These are phyloP conservation scores for Nettapus auritus DNA, from an alignment of 2,113 vertebrate species.

Conservation along the genomic window DNA sequence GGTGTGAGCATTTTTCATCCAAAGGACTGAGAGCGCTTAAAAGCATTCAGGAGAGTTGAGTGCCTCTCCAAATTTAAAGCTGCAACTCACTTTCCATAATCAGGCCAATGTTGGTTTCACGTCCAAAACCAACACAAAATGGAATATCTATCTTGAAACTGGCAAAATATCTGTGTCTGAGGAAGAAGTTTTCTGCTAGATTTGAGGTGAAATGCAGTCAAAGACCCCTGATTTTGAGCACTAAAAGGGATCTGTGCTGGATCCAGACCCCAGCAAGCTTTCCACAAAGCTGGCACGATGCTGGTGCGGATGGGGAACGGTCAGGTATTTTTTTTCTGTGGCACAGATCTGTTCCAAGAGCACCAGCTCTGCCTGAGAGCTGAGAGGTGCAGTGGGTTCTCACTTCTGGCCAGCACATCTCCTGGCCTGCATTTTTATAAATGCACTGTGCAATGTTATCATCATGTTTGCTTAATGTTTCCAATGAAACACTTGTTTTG, in stretches of 20 bases:
- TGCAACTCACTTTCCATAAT: neutral
- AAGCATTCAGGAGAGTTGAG: neutral
- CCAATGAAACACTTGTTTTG: neutral
- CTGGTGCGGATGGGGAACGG: neutral
- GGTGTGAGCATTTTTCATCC: neutral
- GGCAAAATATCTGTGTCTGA: neutral
- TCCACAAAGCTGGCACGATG: neutral
- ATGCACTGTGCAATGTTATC: neutral
- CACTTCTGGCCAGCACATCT: neutral
- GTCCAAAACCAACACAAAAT: constrained; percentile 38
- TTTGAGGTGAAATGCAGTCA: neutral
- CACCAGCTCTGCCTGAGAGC: neutral
- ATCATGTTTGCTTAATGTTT: neutral
- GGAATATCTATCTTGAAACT: neutral
- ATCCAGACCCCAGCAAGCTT: too few species aligned
- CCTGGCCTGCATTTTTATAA: neutral
- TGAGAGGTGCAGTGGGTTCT: neutral
- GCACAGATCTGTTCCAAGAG: neutral
- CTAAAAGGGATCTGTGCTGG: neutral
- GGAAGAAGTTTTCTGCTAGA: neutral
- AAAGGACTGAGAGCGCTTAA: neutral
- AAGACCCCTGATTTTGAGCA: neutral
- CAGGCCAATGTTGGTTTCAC: neutral
- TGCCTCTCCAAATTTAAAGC: neutral
- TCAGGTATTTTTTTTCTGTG: neutral